phyloP scores from a whole-genome alignment of 1,140 invertebrate species.

The Drosophila ironensis region DNA sequence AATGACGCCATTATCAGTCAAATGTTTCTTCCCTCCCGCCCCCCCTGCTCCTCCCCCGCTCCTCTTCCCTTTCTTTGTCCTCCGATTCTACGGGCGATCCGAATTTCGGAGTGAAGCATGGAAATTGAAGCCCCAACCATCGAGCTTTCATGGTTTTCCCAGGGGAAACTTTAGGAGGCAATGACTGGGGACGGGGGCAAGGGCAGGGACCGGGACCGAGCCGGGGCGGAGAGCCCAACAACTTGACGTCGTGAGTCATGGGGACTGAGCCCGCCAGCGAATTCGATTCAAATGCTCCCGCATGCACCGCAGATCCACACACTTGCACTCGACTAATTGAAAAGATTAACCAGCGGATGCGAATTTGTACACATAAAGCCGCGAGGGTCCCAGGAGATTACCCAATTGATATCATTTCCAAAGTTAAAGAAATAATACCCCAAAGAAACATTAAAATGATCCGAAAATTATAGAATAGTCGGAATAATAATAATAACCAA shows the following conservation, averaged over 20 bases:
- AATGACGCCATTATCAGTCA: constrained; percentile 56
- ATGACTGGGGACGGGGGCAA: not conserved
- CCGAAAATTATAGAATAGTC: too few relatives aligned
- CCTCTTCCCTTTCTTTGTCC: not conserved
- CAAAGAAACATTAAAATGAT: too few relatives aligned
- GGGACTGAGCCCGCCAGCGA: constrained; percentile 3
- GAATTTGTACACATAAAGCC: too few relatives aligned
- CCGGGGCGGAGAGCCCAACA: too few relatives aligned
- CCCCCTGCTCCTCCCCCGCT: not conserved
- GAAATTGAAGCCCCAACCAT: constrained; percentile 6
- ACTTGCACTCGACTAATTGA: too few relatives aligned
- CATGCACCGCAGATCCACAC: constrained; percentile 7
- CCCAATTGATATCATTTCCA: too few relatives aligned
- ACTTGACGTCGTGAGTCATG: constrained; percentile 29
- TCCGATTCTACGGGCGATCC: constrained; percentile 15
- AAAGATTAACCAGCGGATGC: too few relatives aligned
- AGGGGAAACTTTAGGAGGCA: not conserved
- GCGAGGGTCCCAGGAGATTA: too few relatives aligned
- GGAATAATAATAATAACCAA: too few relatives aligned
- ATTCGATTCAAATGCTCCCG: constrained; percentile 24
- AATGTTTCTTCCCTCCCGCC: not conserved
- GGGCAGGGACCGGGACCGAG: not conserved
- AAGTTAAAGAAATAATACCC: too few relatives aligned
- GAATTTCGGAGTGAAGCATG: too few relatives aligned
- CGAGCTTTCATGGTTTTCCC: not conserved